Evolutionary conservation across 2,888 invertebrate species (phyloP), one percentile per base, ranked within the genome.

Genomic region (Caenorhabditis wallacei): DNA sequence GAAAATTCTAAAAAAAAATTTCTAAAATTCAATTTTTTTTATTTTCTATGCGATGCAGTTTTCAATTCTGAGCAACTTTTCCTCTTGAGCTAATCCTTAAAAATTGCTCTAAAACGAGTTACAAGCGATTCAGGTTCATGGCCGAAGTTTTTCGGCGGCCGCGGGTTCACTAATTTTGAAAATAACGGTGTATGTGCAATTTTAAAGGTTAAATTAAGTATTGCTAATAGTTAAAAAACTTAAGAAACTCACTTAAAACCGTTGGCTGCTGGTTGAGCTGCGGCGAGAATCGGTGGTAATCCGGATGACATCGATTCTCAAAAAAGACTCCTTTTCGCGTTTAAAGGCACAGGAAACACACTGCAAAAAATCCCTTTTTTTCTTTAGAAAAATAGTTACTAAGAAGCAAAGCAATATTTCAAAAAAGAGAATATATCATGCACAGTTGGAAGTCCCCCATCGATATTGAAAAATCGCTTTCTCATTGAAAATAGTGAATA

Each of bases 291-390:
- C 53, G 68, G 63, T 13, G 79, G 79, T 35, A 80, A 18, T 64
- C 79, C 79, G 18, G 79, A 80, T 70, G 79, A 80, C 79, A 80
- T 80, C 37, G 64, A 59, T 11, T 4, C 10, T 7, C 22, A 16
- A 35, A 10, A 24, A 20, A 13, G 13, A 5, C 43, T 2, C 2
- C 5, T 43, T 10, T 43, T 13, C 13, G n/a, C 4, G 13, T 7
- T 40, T 11, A 26, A 43, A n/a, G n/a, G n/a, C n/a, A n/a, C n/a
- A n/a, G n/a, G n/a, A n/a, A n/a, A n/a, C n/a, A n/a, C 11, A 40
- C 16, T 10, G 43, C 30, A 5, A 8, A 30, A 30, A 30, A 30
- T 30, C 30, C 8, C 3, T 30, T 30, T 3, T 5, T 30, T 30
- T 5, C 30, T 3, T 3, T 30, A 30, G 30, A 8, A 8, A 30